A percentile compares a stretch with the other conserved stretches of the same genome.
Evolutionary conservation across 2,888 invertebrate genomes (phyloP).

Genomic region (Epinotia ramella): DNA sequence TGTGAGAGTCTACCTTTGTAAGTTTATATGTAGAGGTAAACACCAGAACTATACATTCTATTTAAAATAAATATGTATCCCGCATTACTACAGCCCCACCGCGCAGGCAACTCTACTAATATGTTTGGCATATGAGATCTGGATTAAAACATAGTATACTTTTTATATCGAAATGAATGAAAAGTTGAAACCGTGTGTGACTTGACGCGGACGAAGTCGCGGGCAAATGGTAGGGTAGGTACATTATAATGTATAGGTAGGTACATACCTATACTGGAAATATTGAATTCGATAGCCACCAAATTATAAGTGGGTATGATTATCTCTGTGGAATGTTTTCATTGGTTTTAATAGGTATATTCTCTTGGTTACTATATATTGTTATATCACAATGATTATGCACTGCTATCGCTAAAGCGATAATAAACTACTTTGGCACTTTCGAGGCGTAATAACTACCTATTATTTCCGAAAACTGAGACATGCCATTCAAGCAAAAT

Average conservation of each 20-base stretch:
- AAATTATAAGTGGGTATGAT: slow-evolving; percentile 5
- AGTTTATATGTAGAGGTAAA: not conserved
- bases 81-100: too few relatives aligned
- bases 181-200: too few relatives aligned
- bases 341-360: not conserved
- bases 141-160: too few relatives aligned
- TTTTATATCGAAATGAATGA: too few relatives aligned
- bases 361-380: not conserved
- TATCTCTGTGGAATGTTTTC: slow-evolving; percentile 15
- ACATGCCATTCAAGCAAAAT: slow-evolving; percentile 7
- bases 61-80: too few relatives aligned
- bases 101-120: too few relatives aligned
- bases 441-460: slow-evolving; percentile 12
- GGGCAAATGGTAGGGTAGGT: too few relatives aligned
- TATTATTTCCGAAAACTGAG: slow-evolving; percentile 24
- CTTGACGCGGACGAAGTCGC: too few relatives aligned
- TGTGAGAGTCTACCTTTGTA: not conserved
- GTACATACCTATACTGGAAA: not conserved
- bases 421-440: slow-evolving; percentile 24
- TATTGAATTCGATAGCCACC: not conserved
- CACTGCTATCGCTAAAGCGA: slow-evolving; percentile 29
- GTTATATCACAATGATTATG: slow-evolving; percentile 11
- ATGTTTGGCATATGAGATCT: too few relatives aligned
- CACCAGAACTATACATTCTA: too few relatives aligned
- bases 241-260: too few relatives aligned